A percentile compares a stretch with the other conserved stretches of the same genome.
phyloP scores from a whole-genome alignment of 2,113 vertebrate species.

The Anolis sagrei region DNA sequence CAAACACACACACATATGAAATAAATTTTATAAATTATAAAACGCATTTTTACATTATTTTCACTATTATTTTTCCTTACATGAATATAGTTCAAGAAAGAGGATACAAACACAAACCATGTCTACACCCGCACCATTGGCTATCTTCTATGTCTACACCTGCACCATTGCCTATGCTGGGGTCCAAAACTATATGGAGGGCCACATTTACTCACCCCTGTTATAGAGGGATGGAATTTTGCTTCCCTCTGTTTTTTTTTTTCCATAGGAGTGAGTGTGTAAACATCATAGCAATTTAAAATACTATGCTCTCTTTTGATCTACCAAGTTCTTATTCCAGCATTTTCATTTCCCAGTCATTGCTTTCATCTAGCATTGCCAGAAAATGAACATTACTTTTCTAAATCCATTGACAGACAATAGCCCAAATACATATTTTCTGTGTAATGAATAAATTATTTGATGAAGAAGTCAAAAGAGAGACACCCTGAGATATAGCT shows the following conservation, averaged over 20 bases:
- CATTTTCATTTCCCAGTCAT: conserved; percentile 6
- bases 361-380: neutral
- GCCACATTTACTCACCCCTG: neutral
- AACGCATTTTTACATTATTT: too few relatives aligned
- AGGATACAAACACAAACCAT: too few relatives aligned
- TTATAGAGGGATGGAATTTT: neutral
- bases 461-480: conserved; percentile 17
- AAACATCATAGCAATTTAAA: neutral
- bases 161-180: too few relatives aligned
- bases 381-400: neutral
- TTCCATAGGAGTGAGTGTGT: neutral
- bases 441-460: conserved; percentile 25
- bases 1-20: too few relatives aligned
- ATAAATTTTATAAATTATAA: too few relatives aligned
- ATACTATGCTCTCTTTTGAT: neutral
- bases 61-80: too few relatives aligned
- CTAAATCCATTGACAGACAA: conserved; percentile 5
- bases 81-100: too few relatives aligned
- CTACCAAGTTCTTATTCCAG: neutral
- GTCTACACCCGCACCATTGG: too few relatives aligned
- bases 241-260: neutral
- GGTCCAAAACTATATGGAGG: neutral
- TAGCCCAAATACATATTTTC: conserved; percentile 27
- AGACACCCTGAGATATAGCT: conserved; percentile 14
- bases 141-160: too few relatives aligned